phyloP scores from a whole-genome alignment of 2,797 vertebrate species.

The Hypotaenidia okinawae region DNA sequence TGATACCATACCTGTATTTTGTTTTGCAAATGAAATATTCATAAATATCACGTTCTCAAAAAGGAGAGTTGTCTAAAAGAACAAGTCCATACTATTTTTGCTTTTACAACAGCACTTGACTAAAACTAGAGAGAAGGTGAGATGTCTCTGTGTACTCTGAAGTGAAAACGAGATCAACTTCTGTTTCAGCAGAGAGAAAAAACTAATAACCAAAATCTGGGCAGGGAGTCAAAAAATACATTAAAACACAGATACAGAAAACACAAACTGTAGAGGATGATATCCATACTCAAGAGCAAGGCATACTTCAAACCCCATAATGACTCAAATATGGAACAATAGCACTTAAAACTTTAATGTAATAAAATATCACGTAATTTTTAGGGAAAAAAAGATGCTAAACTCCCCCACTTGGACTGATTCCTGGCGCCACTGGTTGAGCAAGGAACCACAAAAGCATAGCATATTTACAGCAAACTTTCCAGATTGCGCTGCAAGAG shows the following conservation, averaged over 20 bases:
- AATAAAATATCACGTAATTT: constrained; percentile 51
- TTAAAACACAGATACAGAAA: constrained; percentile 8
- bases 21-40: neutral
- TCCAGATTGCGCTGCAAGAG: constrained; percentile 25
- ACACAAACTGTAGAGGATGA: neutral
- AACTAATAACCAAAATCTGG: neutral
- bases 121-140: constrained; percentile 1
- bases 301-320: constrained; percentile 33
- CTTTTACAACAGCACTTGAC: neutral
- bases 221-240: constrained; percentile 13
- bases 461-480: constrained; percentile 64
- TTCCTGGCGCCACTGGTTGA: constrained; percentile 67
- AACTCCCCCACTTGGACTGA: neutral
- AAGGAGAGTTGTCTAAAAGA: neutral
- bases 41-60: neutral
- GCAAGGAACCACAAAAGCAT: constrained; percentile 74
- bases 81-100: neutral
- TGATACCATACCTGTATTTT: neutral
- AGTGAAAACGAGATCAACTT: constrained; percentile 24
- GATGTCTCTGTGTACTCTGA: constrained; percentile 11
- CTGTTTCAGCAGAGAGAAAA: constrained; percentile 23
- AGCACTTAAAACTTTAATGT: constrained; percentile 40
- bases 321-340: constrained; percentile 37
- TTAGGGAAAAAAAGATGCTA: neutral
- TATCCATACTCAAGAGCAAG: neutral